A percentile compares a stretch with the other conserved stretches of the same genome.
These are phyloP conservation scores for Galeopterus variegatus DNA, from an alignment of 2,113 vertebrate species.

Conservation along the genomic window DNA sequence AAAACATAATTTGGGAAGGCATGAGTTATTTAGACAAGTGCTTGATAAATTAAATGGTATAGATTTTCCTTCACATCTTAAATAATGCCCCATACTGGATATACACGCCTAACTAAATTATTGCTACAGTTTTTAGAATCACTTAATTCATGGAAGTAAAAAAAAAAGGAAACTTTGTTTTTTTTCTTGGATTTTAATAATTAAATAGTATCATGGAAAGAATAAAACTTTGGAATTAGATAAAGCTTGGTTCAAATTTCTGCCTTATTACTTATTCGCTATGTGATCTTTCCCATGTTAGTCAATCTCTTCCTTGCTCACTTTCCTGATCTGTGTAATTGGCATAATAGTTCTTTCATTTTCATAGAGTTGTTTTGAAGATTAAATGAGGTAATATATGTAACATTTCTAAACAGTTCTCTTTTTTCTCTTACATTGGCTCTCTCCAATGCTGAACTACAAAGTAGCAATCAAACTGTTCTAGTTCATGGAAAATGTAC, in stretches of 20 bases:
- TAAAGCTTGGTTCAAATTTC: not conserved
- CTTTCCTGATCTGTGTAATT: not conserved
- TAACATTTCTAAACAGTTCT: not conserved
- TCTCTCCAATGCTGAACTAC: not conserved
- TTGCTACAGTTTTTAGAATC: not conserved
- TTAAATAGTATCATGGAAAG: not conserved
- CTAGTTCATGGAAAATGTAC: not conserved
- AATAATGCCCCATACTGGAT: not conserved
- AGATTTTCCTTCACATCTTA: not conserved
- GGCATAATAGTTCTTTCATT: not conserved
- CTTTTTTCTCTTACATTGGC: not conserved
- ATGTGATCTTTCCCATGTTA: not conserved
- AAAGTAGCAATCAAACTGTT: conserved; percentile 27
- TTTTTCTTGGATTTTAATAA: not conserved
- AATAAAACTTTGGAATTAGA: not conserved
- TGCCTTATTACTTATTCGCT: not conserved
- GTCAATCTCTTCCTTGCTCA: not conserved
- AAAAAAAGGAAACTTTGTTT: not conserved
- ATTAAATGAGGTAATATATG: not conserved
- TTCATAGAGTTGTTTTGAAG: not conserved
- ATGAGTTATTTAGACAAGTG: not conserved
- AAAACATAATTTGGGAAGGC: not conserved
- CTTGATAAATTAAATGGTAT: conserved; percentile 24
- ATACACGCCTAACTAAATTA: not conserved
- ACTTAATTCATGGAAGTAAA: conserved; percentile 3